Percentiles rank a stretch among this genome's conserved stretches.
phyloP scores from a whole-genome alignment of 2,888 invertebrate species.

The Torymus texanus region DNA sequence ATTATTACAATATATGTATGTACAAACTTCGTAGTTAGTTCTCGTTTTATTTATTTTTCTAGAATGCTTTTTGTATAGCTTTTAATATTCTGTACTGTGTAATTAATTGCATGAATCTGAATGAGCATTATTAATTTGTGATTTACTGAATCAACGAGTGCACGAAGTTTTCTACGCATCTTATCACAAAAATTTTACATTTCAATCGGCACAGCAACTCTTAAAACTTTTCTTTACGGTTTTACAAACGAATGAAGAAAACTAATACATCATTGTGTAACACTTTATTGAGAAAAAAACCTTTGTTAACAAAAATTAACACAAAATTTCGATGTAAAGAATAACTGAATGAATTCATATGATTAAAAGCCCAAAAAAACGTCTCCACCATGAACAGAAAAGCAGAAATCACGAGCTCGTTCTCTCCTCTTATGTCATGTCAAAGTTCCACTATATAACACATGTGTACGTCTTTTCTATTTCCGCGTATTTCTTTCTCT shows the following conservation, averaged over 20 bases:
- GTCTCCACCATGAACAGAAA: conserved; percentile 28
- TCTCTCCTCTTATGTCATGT: conserved; percentile 28
- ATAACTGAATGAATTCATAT: neutral
- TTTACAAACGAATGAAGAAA: too few species aligned
- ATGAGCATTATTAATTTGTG: too few species aligned
- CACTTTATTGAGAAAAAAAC: neutral
- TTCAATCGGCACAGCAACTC: too few species aligned
- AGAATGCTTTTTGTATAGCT: conserved; percentile 43
- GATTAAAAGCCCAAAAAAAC: conserved; percentile 14
- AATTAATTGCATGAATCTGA: conserved; percentile 19
- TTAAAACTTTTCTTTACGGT: too few species aligned
- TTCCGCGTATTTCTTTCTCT: conserved; percentile 1
- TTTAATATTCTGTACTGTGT: conserved; percentile 1
- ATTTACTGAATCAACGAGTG: too few species aligned
- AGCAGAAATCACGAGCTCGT: neutral
- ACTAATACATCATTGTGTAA: neutral
- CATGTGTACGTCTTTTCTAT: conserved; percentile 14
- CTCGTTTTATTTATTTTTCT: neutral
- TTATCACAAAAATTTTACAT: too few species aligned
- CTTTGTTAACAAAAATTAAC: conserved; percentile 25
- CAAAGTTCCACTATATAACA: conserved; percentile 12
- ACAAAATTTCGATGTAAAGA: neutral
- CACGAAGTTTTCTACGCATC: too few species aligned
- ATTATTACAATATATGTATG: conserved; percentile 40
- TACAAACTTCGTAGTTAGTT: conserved; percentile 41